phyloP scores from a whole-genome alignment of 2,113 vertebrate species.

The Eurystomus gularis region DNA sequence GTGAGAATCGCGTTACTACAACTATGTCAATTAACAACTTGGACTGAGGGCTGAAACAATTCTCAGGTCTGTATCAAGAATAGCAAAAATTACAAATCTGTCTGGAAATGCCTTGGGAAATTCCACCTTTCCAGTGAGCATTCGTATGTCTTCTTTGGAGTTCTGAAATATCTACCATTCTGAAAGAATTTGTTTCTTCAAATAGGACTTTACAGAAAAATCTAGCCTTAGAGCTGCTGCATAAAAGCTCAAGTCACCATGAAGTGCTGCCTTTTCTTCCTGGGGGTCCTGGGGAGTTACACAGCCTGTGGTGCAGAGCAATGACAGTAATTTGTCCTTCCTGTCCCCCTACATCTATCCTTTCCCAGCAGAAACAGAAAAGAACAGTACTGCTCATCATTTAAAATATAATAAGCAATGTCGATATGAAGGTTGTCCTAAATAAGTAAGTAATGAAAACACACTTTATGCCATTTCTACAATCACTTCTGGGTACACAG shows the following conservation, averaged over 20 bases:
- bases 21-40: background rate
- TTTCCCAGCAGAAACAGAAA: background rate
- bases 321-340: fast-evolving
- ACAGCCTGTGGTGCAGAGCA: background rate
- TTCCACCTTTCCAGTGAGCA: background rate
- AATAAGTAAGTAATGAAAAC: background rate
- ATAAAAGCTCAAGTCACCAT: background rate
- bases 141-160: background rate
- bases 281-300: background rate
- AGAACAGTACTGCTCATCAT: background rate
- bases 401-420: background rate
- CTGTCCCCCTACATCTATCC: too few species aligned
- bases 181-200: background rate
- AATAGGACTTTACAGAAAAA: background rate
- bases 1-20: background rate
- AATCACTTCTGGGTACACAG: background rate
- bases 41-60: background rate
- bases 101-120: background rate
- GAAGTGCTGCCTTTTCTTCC: background rate
- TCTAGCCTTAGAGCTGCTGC: background rate
- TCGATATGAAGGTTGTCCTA: background rate
- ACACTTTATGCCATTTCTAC: background rate
- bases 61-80: background rate
- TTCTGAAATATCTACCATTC: background rate
- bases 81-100: background rate